These are phyloP conservation scores for Oxyura jamaicensis DNA, from an alignment of 2,113 vertebrate species.

Conservation along the genomic window DNA sequence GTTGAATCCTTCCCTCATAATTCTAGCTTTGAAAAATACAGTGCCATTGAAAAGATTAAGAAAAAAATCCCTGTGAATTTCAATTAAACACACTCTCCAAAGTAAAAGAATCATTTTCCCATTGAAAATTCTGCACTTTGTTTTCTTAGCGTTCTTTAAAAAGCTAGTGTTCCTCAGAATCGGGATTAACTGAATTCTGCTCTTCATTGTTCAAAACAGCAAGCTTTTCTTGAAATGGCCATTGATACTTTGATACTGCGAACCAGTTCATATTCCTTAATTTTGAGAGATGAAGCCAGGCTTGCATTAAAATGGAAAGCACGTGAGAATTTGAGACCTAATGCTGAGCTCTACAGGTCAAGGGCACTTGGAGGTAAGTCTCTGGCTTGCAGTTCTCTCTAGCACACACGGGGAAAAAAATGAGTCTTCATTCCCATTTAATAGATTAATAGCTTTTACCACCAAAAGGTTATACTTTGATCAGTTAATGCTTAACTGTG, in stretches of 20 bases:
- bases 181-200: not conserved
- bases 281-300: not conserved
- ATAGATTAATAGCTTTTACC: not conserved
- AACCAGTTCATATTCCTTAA: not conserved
- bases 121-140: not conserved
- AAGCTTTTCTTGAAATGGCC: not conserved
- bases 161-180: not conserved
- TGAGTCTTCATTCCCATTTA: not conserved
- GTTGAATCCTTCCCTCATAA: not conserved
- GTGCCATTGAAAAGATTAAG: not conserved
- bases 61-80: not conserved
- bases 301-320: not conserved
- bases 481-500: not conserved
- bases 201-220: not conserved
- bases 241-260: not conserved
- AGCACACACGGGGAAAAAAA: not conserved
- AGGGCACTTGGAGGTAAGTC: not conserved
- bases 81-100: not conserved
- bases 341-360: not conserved
- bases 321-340: not conserved
- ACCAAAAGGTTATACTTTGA: not conserved
- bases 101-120: not conserved
- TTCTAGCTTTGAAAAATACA: not conserved
- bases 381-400: not conserved
- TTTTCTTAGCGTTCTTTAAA: not conserved